Evolutionary conservation across 2,113 vertebrate species (phyloP).

Genomic region (Grantiella picta): DNA sequence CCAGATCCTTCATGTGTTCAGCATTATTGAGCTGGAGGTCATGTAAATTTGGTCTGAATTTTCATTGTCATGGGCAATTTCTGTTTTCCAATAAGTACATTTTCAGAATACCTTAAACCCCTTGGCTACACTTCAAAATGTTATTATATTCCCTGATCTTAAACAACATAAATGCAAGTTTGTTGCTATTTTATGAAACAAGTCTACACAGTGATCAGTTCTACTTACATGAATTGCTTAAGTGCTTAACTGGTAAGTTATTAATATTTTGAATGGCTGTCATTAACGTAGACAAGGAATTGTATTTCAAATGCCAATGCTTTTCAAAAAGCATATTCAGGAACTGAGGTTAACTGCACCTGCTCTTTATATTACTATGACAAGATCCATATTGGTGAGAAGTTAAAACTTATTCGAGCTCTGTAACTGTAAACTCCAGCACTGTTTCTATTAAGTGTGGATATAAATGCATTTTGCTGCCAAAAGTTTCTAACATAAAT

Average conservation of each 20-base stretch:
- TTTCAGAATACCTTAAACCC: conserved; percentile 28
- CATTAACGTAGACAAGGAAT: background rate
- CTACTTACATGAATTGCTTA: background rate
- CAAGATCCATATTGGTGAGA: background rate
- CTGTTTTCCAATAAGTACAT: background rate
- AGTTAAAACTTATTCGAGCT: background rate
- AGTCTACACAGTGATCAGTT: background rate
- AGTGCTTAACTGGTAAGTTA: background rate
- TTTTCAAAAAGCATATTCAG: background rate
- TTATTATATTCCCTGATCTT: background rate
- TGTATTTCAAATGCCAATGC: background rate
- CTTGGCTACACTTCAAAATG: background rate
- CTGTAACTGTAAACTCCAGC: background rate
- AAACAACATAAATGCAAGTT: background rate
- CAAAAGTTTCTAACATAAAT: background rate
- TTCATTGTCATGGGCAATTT: background rate
- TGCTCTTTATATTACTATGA: background rate
- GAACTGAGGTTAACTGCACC: background rate
- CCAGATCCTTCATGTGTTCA: background rate
- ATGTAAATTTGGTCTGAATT: background rate
- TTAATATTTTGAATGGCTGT: background rate
- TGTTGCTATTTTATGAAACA: background rate
- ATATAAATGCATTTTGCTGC: background rate
- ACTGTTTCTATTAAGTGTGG: background rate
- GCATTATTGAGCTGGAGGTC: background rate